These are phyloP conservation scores for Cloeon dipterum DNA, from an alignment of 2,888 invertebrate genomes.

Conservation along the genomic window DNA sequence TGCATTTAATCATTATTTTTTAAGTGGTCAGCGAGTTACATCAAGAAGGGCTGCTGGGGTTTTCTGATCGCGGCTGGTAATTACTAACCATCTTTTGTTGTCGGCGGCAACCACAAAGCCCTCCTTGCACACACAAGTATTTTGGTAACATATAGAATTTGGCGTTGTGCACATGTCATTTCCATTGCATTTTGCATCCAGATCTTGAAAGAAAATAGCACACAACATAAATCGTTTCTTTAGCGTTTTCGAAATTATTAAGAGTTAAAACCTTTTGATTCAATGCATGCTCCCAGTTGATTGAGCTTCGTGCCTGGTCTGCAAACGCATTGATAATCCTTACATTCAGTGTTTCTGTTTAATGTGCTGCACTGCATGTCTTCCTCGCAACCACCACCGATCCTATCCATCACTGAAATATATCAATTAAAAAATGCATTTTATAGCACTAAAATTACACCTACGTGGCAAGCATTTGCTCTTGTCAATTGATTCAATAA, in stretches of 20 bases:
- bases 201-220: constrained; percentile 5
- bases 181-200: constrained; percentile 14
- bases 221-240: no score
- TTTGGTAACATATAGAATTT: constrained; percentile 1
- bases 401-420: constrained; percentile 13
- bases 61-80: no score
- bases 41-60: no score
- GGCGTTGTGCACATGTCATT: constrained; percentile 14
- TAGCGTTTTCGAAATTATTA: no score
- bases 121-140: not conserved
- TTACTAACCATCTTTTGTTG: not conserved
- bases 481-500: not conserved
- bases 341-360: constrained; percentile 16
- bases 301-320: constrained; percentile 15
- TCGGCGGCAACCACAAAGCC: not conserved
- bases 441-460: no score
- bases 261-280: constrained; percentile 18
- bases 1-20: no score
- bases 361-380: constrained; percentile 18
- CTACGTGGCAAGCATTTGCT: constrained; percentile 1
- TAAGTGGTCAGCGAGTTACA: no score
- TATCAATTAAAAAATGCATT: not conserved
- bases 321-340: constrained; percentile 15
- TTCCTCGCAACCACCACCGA: constrained; percentile 16
- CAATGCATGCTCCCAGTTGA: constrained; percentile 17